Evolutionary conservation across 2,888 invertebrate genomes (phyloP).

Genomic region (Seira ritae): DNA sequence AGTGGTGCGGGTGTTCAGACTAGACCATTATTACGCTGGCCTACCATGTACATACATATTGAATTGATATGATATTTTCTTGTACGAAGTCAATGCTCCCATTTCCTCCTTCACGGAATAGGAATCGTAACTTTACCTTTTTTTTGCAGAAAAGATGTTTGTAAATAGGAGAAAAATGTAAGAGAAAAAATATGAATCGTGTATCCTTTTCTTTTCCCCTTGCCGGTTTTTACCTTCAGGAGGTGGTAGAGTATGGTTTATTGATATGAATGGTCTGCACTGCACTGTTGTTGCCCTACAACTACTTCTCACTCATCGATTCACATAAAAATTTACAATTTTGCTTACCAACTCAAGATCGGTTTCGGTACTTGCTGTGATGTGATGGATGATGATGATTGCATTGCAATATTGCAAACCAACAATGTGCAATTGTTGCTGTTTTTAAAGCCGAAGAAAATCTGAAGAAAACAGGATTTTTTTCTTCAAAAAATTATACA

Average conservation of each 20-base stretch:
- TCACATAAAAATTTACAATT: background rate
- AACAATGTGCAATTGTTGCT: background rate
- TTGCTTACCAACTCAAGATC: background rate
- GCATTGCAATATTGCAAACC: background rate
- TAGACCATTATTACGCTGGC: background rate
- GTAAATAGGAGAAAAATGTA: constrained; percentile 15
- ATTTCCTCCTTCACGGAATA: constrained; percentile 44
- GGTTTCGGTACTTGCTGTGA: too few relatives aligned
- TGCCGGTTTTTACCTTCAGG: background rate
- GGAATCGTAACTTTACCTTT: constrained; percentile 27
- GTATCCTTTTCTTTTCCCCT: background rate
- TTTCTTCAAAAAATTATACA: background rate
- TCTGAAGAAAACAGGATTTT: constrained; percentile 12
- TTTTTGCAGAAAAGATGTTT: background rate
- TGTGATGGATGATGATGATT: background rate
- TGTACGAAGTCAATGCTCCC: constrained; percentile 50
- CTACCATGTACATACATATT: too few relatives aligned
- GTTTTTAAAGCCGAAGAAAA: background rate
- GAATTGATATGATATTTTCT: constrained; percentile 14
- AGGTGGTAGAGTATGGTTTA: background rate
- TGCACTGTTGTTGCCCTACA: background rate
- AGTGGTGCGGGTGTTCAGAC: constrained; percentile 4
- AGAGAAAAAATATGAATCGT: constrained; percentile 19
- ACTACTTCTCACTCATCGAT: background rate
- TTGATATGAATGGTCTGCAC: constrained; percentile 4